These are phyloP conservation scores for Smutsia gigantea DNA, from an alignment of 2,797 vertebrate species.

Conservation along the genomic window DNA sequence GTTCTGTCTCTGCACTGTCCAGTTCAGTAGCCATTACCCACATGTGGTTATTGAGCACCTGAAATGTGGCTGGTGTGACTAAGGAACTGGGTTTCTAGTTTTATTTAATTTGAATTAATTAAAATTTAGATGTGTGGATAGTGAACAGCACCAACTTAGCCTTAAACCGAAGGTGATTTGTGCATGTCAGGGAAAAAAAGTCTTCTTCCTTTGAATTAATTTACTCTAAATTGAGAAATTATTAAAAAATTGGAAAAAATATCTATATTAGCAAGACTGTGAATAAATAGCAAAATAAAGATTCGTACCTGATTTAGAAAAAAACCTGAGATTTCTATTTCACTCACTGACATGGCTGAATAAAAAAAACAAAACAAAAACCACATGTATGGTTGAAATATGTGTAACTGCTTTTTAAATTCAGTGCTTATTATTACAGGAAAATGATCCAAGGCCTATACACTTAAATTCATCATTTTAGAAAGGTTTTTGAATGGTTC, in stretches of 20 bases:
- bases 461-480: slow-evolving; percentile 40
- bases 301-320: slow-evolving; percentile 18
- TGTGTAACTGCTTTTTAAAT: slow-evolving; percentile 30
- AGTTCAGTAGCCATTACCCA: neutral
- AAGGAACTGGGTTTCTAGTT: neutral
- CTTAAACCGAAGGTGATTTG: slow-evolving; percentile 49
- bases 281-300: slow-evolving; percentile 43
- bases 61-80: neutral
- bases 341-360: slow-evolving; percentile 13
- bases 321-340: neutral
- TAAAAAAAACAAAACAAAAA: slow-evolving; percentile 25
- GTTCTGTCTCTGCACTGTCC: neutral
- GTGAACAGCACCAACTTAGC: neutral
- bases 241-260: slow-evolving; percentile 49
- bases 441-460: slow-evolving; percentile 9
- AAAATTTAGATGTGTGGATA: neutral
- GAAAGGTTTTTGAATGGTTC: neutral
- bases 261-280: neutral
- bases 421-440: slow-evolving; percentile 21
- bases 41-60: neutral
- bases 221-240: slow-evolving; percentile 45
- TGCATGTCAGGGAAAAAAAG: neutral
- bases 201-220: neutral
- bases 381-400: neutral
- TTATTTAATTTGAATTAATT: slow-evolving; percentile 52